phyloP scores from a whole-genome alignment of 2,113 vertebrate genomes.

The Oreotrochilus melanogaster region DNA sequence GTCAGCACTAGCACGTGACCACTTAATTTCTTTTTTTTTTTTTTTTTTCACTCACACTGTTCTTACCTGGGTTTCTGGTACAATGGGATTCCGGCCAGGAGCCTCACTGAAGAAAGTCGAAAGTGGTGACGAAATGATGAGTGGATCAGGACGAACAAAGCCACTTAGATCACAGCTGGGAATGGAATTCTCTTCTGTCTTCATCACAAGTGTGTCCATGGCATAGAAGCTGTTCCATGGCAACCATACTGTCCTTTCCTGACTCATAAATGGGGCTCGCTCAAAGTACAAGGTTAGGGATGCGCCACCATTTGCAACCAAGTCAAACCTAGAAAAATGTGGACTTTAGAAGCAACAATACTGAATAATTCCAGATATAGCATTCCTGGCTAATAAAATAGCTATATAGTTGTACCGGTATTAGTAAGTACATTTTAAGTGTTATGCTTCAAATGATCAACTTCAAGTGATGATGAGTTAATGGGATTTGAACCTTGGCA shows the following conservation, averaged over 20 bases:
- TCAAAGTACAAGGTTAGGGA: slow-evolving; percentile 96
- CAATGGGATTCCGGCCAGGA: slow-evolving; percentile 91
- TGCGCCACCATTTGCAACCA: slow-evolving; percentile 94
- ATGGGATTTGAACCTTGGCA: background rate
- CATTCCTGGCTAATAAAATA: background rate
- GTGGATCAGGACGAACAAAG: slow-evolving; percentile 93
- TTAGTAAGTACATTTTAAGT: background rate
- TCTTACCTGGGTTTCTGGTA: slow-evolving; percentile 97
- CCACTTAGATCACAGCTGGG: slow-evolving; percentile 98
- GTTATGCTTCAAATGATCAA: background rate
- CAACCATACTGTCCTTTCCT: slow-evolving; percentile 97
- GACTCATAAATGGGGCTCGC: slow-evolving; percentile 95
- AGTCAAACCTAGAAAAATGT: slow-evolving; percentile 88
- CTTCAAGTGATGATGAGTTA: background rate
- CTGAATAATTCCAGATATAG: background rate
- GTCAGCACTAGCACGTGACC: background rate
- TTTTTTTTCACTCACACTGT: background rate
- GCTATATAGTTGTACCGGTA: background rate
- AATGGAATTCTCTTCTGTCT: slow-evolving; percentile 99
- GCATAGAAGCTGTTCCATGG: slow-evolving; percentile 98
- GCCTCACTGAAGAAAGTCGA: slow-evolving; percentile 97
- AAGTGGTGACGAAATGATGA: slow-evolving; percentile 95
- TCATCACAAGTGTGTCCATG: slow-evolving; percentile 98
- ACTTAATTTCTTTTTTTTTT: background rate
- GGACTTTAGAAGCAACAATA: slow-evolving; percentile 11